Evolutionary conservation across 2,888 invertebrate genomes (phyloP).

Genomic region (Cryptophagus acutangulus): DNA sequence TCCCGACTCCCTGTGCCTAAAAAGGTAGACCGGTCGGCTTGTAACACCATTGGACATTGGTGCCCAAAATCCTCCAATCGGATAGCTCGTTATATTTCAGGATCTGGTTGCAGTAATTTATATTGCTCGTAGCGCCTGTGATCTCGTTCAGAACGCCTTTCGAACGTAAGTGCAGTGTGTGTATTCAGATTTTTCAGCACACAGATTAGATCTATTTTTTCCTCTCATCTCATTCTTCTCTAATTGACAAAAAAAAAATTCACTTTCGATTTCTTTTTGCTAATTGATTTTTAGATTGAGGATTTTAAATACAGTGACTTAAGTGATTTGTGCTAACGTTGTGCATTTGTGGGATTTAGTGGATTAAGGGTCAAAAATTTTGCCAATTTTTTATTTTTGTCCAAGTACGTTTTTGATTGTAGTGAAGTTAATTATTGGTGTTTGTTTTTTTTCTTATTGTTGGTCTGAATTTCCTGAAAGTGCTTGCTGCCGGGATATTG

Average conservation of each 20-base stretch:
- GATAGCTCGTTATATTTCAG: constrained; percentile 50
- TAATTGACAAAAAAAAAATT: too few species aligned
- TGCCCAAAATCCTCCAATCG: constrained; percentile 46
- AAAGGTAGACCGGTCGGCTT: constrained; percentile 57
- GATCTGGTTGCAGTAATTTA: constrained; percentile 79
- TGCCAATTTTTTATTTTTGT: constrained; percentile 1
- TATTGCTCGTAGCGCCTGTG: constrained; percentile 65
- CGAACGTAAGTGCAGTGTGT: constrained; percentile 76
- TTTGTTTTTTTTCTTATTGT: too few species aligned
- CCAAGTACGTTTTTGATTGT: background rate
- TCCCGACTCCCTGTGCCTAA: constrained; percentile 54
- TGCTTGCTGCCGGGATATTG: constrained; percentile 7
- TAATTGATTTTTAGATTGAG: too few species aligned
- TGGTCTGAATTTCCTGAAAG: too few species aligned
- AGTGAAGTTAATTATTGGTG: too few species aligned
- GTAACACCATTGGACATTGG: constrained; percentile 52
- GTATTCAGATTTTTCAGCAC: constrained; percentile 16
- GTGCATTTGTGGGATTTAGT: constrained; percentile 15
- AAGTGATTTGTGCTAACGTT: constrained; percentile 3
- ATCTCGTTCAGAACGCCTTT: constrained; percentile 93
- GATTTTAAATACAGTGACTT: background rate
- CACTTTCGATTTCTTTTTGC: constrained; percentile 1
- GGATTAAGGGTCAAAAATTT: constrained; percentile 1
- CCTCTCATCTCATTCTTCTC: too few species aligned
- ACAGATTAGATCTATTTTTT: too few species aligned